phyloP scores from a whole-genome alignment of 2,113 vertebrate genomes.

The Vanacampus margaritifer region DNA sequence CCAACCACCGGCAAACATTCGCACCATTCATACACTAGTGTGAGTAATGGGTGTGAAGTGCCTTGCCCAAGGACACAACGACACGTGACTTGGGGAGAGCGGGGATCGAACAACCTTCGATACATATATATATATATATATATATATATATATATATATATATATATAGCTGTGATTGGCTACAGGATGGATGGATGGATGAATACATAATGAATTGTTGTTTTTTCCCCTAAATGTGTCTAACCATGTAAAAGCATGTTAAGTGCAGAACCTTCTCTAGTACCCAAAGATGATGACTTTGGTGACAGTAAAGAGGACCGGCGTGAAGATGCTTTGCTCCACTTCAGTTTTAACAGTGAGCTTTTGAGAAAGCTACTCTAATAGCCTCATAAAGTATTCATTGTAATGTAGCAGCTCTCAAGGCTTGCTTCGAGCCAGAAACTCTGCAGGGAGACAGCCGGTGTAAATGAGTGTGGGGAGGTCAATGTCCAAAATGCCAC shows the following conservation, averaged over 20 bases:
- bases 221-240: no score
- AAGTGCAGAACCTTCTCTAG: neutral
- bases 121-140: no score
- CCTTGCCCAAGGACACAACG: no score
- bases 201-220: neutral
- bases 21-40: no score
- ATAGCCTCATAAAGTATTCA: conserved; percentile 11
- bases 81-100: no score
- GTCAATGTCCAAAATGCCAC: neutral
- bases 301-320: neutral
- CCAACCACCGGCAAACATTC: no score
- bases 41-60: no score
- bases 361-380: conserved; percentile 4
- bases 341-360: neutral
- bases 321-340: neutral
- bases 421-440: neutral
- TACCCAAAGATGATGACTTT: neutral
- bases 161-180: neutral
- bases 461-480: no score
- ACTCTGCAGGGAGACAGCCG: neutral
- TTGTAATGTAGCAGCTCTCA: conserved; percentile 2
- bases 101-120: no score
- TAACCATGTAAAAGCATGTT: neutral
- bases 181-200: neutral
- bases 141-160: no score